Percentiles rank a stretch among this genome's conserved stretches.
These are phyloP conservation scores for Macrotus californicus DNA, from an alignment of 2,113 vertebrate species.

Conservation along the genomic window DNA sequence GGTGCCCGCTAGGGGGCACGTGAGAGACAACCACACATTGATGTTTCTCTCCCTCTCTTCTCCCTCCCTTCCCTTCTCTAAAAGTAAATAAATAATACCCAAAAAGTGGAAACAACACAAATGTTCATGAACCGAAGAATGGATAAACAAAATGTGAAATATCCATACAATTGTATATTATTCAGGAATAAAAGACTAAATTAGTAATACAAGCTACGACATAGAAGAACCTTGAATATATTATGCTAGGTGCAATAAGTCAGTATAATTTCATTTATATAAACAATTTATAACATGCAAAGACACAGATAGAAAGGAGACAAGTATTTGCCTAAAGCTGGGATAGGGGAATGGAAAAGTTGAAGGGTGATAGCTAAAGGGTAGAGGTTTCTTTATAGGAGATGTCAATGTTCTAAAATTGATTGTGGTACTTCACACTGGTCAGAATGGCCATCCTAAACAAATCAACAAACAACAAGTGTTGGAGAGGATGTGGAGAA, in stretches of 20 bases:
- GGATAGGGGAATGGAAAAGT: background rate
- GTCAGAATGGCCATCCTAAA: too few species aligned
- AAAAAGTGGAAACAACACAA: background rate
- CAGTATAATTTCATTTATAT: background rate
- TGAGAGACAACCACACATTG: too few species aligned
- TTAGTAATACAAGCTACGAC: background rate
- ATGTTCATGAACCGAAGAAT: background rate
- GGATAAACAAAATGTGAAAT: background rate
- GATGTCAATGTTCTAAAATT: background rate
- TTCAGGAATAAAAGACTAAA: constrained; percentile 6
- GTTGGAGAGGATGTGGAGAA: too few species aligned
- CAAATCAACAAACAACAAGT: too few species aligned
- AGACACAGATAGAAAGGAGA: background rate
- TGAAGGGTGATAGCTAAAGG: background rate
- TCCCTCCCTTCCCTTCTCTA: too few species aligned
- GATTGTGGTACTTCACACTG: background rate
- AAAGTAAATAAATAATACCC: background rate
- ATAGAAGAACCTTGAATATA: background rate
- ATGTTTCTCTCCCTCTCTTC: too few species aligned
- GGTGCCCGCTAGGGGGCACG: too few species aligned
- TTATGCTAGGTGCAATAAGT: background rate
- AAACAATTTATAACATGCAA: background rate
- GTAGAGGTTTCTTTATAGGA: background rate
- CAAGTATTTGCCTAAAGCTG: background rate
- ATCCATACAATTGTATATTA: background rate